Evolutionary conservation across 2,797 vertebrate genomes (phyloP), one percentile per base, ranked within the genome.

Genomic region (Acanthurus lineatus): DNA sequence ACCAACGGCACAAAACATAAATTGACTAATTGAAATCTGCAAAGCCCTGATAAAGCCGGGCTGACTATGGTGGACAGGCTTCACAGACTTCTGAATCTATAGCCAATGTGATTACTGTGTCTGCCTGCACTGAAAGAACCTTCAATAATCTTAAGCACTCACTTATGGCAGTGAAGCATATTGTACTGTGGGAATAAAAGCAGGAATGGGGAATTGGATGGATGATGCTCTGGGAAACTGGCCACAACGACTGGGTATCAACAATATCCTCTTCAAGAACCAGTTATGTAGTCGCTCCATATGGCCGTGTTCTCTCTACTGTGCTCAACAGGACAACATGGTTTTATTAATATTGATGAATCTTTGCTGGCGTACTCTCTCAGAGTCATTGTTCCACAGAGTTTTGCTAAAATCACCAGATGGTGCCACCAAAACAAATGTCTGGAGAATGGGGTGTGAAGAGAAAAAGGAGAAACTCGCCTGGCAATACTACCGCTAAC

Each of bases 331-430:
- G 65, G 76, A 82, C 72, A 70, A 72, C 51, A 56, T 15, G 57
- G 8, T 45, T 63, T 63, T 70, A 85, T 88, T 80, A 79, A 52
- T 82, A 87, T 86, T 86, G 69, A 82, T 85, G 76, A 80, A 38
- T 67, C 5, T 32, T 61, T 77, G 49, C 48, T 70, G 57, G 64
- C 72, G 25, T 58, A 63, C 56, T 76, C 60, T 49, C 60, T 64
- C 42, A 20, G 44, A 83, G 69, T 10, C 56, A 51, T 58, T 73
- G 65, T 83, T 86, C 73, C 25, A 5, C 56, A 47, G 56, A 73
- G 76, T 78, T 81, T 70, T 76, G 69, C 59, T 65, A n/a, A 76
- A 87, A 71, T 84, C 38, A 56, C 70, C 75, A 88, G 85, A 87
- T 87, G 82, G 73, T 66, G 44, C 53, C 61, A 74, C 47, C 67